Base-by-base conservation (phyloP, 2,888 invertebrate species). In the Dolichopus griseipennis region DNA sequence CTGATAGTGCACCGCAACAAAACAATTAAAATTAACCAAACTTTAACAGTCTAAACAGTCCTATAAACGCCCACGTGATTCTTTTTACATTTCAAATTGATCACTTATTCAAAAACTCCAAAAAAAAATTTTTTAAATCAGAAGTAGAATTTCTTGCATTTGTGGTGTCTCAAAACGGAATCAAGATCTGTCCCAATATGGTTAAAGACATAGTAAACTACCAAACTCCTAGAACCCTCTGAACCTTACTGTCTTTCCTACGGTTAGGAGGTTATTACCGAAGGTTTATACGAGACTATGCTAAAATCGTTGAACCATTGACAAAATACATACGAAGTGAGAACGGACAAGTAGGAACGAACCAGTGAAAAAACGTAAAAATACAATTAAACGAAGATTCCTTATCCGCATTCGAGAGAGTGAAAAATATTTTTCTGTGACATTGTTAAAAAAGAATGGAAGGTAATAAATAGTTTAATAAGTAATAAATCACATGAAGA, bases 91-190 rank as follows among this genome's bases (percentile, higher is more conserved):
- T 52, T 52, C 52, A 52, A 15, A 52, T 18, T 18, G 15, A n/a
- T 12, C 18, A 2, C 52, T 15, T 18, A 6, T 18, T 1, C 52
- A 52, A 52, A 18, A 52, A 52, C 6, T 18, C 2, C 52, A 52
- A 18, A 52, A 52, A 52, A 34, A 34, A 34, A 34, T 34, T 34
- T 34, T 34, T 34, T n/a, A 63, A 22, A 12, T n/a, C 20, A 22
- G 63, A 63, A 63, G 22, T 63, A 22, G 63, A 27, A 18, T 66
- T 37, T 22, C 33, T 66, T 10, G 66, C 61, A 61, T 41, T 37
- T 22, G 37, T 27, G 3, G 21, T 34, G 7, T 61, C 61, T 21
- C 20, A n/a, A 21, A 12, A 66, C 22, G 66, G 66, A 43, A 15
- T 18, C n/a, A 15, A 12, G 20, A 34, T 43, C n/a, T n/a, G 37